phyloP scores from a whole-genome alignment of 2,888 invertebrate species.

The Eretmocerus hayati region DNA sequence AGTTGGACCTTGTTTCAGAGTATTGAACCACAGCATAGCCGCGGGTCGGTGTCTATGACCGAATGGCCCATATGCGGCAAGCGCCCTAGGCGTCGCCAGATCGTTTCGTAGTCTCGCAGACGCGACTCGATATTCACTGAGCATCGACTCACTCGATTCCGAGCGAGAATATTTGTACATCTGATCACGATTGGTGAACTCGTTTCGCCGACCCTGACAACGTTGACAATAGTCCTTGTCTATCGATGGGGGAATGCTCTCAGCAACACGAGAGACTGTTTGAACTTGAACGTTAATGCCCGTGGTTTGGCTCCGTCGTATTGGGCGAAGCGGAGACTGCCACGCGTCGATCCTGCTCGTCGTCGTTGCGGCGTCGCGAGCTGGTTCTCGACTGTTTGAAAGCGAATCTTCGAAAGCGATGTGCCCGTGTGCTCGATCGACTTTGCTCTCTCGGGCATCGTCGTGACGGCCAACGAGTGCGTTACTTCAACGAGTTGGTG shows the following conservation, averaged over 20 bases:
- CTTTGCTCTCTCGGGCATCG: neutral
- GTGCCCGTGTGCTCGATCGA: neutral
- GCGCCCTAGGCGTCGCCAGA: slow-evolving; percentile 8
- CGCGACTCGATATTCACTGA: neutral
- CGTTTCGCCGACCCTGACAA: neutral
- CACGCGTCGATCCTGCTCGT: too few relatives aligned
- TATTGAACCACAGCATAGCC: slow-evolving; percentile 18
- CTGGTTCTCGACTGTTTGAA: too few relatives aligned
- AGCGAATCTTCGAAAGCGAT: neutral
- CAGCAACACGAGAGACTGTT: neutral
- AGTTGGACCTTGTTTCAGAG: too few relatives aligned
- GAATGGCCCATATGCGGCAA: slow-evolving; percentile 17
- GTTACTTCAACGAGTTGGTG: neutral
- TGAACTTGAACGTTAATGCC: neutral
- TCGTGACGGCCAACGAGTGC: neutral
- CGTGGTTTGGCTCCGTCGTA: neutral
- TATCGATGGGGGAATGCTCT: too few relatives aligned
- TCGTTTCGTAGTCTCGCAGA: neutral
- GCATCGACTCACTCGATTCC: slow-evolving; percentile 10
- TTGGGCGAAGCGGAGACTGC: neutral
- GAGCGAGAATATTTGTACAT: slow-evolving; percentile 7
- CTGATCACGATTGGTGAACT: neutral
- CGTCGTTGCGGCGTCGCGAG: too few relatives aligned
- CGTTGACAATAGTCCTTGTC: neutral
- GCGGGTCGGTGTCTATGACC: slow-evolving; percentile 20